Evolutionary conservation across 2,113 vertebrate species (phyloP), one percentile per base, ranked within the genome.

Genomic region (Tinamus guttatus): DNA sequence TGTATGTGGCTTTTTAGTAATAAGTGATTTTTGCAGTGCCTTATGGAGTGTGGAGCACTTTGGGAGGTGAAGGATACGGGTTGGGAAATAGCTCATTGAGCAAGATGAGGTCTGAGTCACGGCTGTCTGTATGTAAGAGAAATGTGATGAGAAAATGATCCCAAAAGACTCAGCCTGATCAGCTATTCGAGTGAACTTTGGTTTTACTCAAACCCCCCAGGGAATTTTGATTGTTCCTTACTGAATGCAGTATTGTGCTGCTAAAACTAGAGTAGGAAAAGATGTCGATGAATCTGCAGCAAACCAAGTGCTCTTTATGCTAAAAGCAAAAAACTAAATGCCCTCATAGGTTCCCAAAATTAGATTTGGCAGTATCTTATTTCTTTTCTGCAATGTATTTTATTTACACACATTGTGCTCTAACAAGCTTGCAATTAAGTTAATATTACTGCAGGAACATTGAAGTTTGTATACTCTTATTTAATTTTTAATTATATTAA

Each of bases 401-500:
- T 78, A 73, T 90, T 88, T 84, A 47, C 45, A 28, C 5, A 1
- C 36, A 0, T 41, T 65, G 49, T 15, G 9, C 27, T 64, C 27
- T 54, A 77, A 63, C 34, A 63, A 51, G 24, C 74, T 86, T 54
- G 45, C 64, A 25, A 25, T 34, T 76, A 77, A 41, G 51, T 43
- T 86, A 64, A 25, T 81, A 32, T 71, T 78, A 45, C n/a, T 81
- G 36, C 27, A 73, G n/a, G 30, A 85, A 45, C 51, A 77, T 36
- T 41, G 40, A 34, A 40, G 27, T 85, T 67, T 76, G 82, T 56
- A 90, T 47, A 36, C 11, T 65, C 71, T 38, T 18, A 71, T 91
- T 71, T 81, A 71, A 85, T 85, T 96, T 95, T 91, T 95, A 76
- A 90, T 85, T 69, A 47, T 43, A 58, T 87, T 79, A 64, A 82